Percentiles rank a stretch among this genome's conserved stretches.
Evolutionary conservation across 1,140 invertebrate species (phyloP).

Genomic region (Myzus persicae): DNA sequence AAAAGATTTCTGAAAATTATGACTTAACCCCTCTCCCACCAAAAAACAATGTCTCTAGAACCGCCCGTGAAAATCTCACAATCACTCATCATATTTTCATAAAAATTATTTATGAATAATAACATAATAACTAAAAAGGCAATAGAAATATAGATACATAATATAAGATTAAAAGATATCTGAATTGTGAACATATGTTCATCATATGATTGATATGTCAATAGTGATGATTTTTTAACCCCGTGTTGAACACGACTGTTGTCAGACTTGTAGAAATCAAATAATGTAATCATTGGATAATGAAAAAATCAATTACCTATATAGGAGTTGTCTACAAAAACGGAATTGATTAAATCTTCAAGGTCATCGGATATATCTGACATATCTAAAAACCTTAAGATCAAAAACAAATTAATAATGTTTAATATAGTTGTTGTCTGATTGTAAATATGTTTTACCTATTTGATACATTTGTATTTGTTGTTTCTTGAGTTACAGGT

Average conservation of each 20-base stretch:
- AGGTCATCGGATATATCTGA: not conserved
- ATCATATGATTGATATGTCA: too few species aligned
- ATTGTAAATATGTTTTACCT: slow-evolving; percentile 13
- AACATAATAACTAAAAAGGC: not conserved
- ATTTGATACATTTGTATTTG: not conserved
- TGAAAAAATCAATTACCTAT: not conserved
- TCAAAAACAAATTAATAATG: not conserved
- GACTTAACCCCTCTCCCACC: too few species aligned
- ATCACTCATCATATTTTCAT: not conserved
- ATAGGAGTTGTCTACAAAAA: not conserved
- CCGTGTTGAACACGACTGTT: not conserved
- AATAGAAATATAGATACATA: not conserved
- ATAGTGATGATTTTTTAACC: not conserved
- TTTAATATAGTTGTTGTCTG: not conserved
- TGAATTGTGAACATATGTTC: too few species aligned
- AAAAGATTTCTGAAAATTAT: too few species aligned
- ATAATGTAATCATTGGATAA: not conserved
- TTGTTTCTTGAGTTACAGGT: not conserved
- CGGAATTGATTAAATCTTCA: not conserved
- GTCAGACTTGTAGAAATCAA: not conserved
- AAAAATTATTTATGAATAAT: not conserved
- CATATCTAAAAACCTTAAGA: slow-evolving; percentile 18
- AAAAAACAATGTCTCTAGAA: too few species aligned
- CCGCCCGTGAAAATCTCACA: too few species aligned
- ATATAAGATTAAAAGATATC: too few species aligned